These are phyloP conservation scores for Lepidurus packardi DNA, from an alignment of 1,140 invertebrate genomes.

Conservation along the genomic window DNA sequence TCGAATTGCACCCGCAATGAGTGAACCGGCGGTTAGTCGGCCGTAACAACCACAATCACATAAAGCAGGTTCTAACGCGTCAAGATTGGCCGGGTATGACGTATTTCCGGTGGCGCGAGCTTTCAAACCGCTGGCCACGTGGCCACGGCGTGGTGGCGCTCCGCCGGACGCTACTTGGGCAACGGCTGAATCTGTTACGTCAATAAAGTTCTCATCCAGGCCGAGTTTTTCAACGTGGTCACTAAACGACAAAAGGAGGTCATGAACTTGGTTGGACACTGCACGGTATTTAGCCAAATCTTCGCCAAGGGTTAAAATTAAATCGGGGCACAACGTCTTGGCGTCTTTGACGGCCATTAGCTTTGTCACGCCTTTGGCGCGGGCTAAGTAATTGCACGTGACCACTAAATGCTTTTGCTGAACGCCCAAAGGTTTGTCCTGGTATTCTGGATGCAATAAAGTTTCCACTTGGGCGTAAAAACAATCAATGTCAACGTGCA, in stretches of 20 bases:
- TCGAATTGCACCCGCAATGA: conserved; percentile 64
- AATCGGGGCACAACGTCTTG: conserved; percentile 57
- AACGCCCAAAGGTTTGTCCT: conserved; percentile 61
- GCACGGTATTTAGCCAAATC: conserved; percentile 66
- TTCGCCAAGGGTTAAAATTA: conserved; percentile 66
- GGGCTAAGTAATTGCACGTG: conserved; percentile 70
- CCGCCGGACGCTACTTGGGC: neutral
- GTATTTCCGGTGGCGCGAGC: conserved; percentile 30
- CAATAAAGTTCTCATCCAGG: conserved; percentile 73
- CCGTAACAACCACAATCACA: conserved; percentile 65
- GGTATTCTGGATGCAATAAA: conserved; percentile 58
- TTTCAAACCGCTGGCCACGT: conserved; percentile 50
- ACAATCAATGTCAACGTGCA: conserved; percentile 71
- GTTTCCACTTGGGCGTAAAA: conserved; percentile 80
- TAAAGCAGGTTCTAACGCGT: conserved; percentile 44
- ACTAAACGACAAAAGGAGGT: conserved; percentile 60
- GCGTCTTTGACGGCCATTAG: conserved; percentile 66
- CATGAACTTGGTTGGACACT: conserved; percentile 61
- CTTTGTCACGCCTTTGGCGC: conserved; percentile 63
- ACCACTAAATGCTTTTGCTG: conserved; percentile 73
- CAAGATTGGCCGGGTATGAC: conserved; percentile 34
- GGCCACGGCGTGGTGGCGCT: neutral
- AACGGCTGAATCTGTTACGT: conserved; percentile 56
- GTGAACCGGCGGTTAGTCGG: conserved; percentile 58
- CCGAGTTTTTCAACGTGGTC: conserved; percentile 65